phyloP scores from a whole-genome alignment of 2,888 invertebrate species.

The Rhingia rostrata region DNA sequence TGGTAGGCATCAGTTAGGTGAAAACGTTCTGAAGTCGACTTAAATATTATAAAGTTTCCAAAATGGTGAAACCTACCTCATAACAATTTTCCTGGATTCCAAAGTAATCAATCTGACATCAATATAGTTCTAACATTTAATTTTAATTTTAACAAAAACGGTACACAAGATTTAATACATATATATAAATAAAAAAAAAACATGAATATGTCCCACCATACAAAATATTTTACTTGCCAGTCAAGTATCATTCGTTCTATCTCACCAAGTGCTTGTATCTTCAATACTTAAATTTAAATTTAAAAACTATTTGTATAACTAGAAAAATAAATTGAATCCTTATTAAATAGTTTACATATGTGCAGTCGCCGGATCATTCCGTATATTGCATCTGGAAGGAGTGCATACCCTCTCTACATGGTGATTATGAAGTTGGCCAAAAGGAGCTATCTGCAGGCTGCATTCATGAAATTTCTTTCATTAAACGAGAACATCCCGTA shows the following conservation, averaged over 20 bases:
- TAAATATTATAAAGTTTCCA: too few species aligned
- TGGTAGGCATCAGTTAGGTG: too few species aligned
- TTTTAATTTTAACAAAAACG: too few species aligned
- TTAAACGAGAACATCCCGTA: conserved; percentile 67
- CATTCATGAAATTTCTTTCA: conserved; percentile 69
- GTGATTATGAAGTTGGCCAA: conserved; percentile 65
- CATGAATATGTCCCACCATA: too few species aligned
- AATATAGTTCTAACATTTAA: too few species aligned
- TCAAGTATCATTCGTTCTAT: conserved; percentile 50
- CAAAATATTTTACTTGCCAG: background rate
- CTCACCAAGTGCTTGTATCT: background rate
- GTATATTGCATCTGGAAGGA: conserved; percentile 10
- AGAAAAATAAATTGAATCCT: conserved; percentile 70
- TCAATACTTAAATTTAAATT: conserved; percentile 52
- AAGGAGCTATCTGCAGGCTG: conserved; percentile 71
- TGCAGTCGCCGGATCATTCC: conserved; percentile 31
- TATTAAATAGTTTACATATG: conserved; percentile 69
- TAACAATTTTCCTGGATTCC: too few species aligned
- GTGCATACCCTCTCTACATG: conserved; percentile 22
- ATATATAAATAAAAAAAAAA: too few species aligned
- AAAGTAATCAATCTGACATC: too few species aligned
- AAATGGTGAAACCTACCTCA: too few species aligned
- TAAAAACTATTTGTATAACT: conserved; percentile 65
- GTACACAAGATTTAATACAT: too few species aligned
- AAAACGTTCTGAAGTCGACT: too few species aligned